Conservation (phyloP, 2,888 invertebrate genomes). For the Pomacea canaliculata region DNA sequence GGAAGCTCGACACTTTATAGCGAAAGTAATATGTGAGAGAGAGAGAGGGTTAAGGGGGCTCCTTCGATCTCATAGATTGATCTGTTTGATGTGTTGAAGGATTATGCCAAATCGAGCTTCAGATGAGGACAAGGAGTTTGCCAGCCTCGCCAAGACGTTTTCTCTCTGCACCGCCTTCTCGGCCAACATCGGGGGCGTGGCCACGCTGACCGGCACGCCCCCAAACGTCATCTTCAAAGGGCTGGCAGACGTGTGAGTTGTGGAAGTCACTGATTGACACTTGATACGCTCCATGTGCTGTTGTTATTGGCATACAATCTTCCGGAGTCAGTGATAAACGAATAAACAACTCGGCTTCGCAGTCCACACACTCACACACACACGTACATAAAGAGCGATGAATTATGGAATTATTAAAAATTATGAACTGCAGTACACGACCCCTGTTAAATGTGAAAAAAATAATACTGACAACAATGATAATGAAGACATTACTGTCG, state of each 20-base stretch:
- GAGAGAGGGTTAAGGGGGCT: too few relatives aligned
- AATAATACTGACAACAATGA: too few relatives aligned
- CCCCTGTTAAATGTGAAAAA: too few relatives aligned
- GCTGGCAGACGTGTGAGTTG: conserved; percentile 59
- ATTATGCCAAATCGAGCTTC: background rate
- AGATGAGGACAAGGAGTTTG: conserved; percentile 38
- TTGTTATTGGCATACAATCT: too few relatives aligned
- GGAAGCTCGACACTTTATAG: too few relatives aligned
- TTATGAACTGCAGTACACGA: background rate
- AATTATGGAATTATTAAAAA: background rate
- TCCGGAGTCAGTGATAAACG: too few relatives aligned
- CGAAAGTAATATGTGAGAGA: too few relatives aligned
- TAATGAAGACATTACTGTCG: too few relatives aligned
- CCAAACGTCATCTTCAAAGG: conserved; percentile 70
- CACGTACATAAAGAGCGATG: background rate
- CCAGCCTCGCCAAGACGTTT: conserved; percentile 48
- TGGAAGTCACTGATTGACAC: too few relatives aligned
- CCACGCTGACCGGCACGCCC: conserved; percentile 69
- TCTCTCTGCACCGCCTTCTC: conserved; percentile 64
- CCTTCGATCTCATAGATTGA: too few relatives aligned
- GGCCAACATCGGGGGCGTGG: conserved; percentile 70
- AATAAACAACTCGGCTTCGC: too few relatives aligned
- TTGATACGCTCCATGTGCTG: too few relatives aligned
- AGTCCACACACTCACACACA: background rate
- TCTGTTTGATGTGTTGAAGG: background rate